Evolutionary conservation across 2,113 vertebrate genomes (phyloP).

Genomic region (Macheiramphus alcinus): DNA sequence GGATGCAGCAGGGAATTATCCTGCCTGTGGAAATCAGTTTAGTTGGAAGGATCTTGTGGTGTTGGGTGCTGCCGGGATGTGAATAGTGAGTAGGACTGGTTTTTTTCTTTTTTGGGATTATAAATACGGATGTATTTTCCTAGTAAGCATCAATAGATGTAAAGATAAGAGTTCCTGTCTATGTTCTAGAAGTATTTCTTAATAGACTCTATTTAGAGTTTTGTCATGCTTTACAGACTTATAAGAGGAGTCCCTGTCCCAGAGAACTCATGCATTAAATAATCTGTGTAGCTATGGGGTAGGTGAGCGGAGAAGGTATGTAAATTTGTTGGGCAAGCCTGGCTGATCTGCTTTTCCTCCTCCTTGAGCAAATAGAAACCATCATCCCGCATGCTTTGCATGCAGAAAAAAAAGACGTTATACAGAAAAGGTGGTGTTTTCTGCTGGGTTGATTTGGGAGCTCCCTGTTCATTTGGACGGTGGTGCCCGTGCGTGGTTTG

Average conservation of each 20-base stretch:
- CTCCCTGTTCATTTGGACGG: not conserved
- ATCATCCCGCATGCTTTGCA: not conserved
- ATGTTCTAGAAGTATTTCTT: not conserved
- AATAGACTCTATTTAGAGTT: not conserved
- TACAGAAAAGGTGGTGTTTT: not conserved
- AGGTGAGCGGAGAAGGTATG: not conserved
- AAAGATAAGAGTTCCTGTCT: not conserved
- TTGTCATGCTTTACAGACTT: not conserved
- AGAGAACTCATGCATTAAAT: not conserved
- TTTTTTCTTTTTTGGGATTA: not conserved
- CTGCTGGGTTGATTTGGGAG: not conserved
- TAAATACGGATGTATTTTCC: not conserved
- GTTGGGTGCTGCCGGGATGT: not conserved
- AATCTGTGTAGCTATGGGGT: not conserved
- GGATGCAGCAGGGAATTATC: not conserved
- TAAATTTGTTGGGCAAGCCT: not conserved
- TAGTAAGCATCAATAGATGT: not conserved
- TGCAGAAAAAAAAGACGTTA: not conserved
- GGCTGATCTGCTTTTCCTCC: not conserved
- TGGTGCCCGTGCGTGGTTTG: accelerated
- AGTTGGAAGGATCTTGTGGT: not conserved
- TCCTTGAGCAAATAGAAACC: not conserved
- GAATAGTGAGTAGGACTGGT: not conserved
- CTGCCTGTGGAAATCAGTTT: not conserved
- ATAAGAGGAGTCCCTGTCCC: not conserved